phyloP scores from a whole-genome alignment of 2,888 invertebrate species.

The Drosophila rubida region DNA sequence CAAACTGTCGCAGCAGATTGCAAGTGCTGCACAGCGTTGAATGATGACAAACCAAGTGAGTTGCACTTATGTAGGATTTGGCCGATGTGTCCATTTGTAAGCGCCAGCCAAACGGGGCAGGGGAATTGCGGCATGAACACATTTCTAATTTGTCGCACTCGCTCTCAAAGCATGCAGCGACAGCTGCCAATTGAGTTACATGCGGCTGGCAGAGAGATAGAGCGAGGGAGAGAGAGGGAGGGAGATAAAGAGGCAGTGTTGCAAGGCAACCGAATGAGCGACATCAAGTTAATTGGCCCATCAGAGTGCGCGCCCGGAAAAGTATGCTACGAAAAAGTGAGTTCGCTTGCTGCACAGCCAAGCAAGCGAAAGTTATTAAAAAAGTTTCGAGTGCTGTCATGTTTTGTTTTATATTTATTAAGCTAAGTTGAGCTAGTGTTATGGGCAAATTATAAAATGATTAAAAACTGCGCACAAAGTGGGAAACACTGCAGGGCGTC shows the following conservation, averaged over 20 bases:
- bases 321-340: conserved; percentile 33
- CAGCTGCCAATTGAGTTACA: conserved; percentile 12
- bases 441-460: not conserved
- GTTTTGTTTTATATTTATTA: not conserved
- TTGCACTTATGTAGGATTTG: conserved; percentile 3
- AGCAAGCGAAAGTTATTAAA: conserved; percentile 5
- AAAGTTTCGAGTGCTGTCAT: not conserved
- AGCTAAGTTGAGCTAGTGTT: no score
- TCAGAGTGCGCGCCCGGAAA: conserved; percentile 21
- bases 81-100: not conserved
- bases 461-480: not conserved
- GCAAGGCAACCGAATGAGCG: not conserved
- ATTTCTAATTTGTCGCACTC: conserved; percentile 29
- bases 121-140: not conserved
- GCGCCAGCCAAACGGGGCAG: not conserved
- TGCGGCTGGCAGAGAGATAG: not conserved
- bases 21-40: not conserved
- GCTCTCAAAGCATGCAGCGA: conserved; percentile 12
- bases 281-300: conserved; percentile 24
- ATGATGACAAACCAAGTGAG: not conserved
- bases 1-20: not conserved
- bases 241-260: not conserved
- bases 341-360: not conserved
- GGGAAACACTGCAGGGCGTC: not conserved
- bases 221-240: not conserved